These are phyloP conservation scores for Hololepta plana DNA, from an alignment of 2,888 invertebrate genomes.

Conservation along the genomic window DNA sequence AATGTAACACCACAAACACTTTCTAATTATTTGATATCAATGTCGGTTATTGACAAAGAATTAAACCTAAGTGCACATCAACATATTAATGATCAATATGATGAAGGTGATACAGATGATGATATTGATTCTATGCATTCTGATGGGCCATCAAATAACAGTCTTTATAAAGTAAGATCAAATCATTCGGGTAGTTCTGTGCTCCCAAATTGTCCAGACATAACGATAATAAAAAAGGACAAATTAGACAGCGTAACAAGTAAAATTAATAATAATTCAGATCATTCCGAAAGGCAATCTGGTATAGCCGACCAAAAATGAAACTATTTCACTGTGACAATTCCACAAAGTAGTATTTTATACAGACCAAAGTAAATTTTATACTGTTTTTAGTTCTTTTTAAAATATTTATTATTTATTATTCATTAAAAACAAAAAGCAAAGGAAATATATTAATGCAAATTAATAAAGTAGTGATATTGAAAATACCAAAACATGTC, in stretches of 20 bases:
- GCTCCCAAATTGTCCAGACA: constrained; percentile 37
- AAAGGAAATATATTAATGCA: too few relatives aligned
- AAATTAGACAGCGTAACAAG: constrained; percentile 26
- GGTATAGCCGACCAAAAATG: constrained; percentile 1
- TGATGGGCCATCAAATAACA: constrained; percentile 10
- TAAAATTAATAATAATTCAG: constrained; percentile 29
- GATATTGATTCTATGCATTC: constrained; percentile 31
- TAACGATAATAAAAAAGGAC: constrained; percentile 40
- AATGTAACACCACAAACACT: constrained; percentile 59
- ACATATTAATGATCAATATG: constrained; percentile 24
- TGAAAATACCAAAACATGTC: constrained; percentile 20
- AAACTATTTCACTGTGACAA: constrained; percentile 11
- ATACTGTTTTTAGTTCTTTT: constrained; percentile 18
- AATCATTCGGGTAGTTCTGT: too few relatives aligned
- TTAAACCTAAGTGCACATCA: constrained; percentile 24
- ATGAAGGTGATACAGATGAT: constrained; percentile 27
- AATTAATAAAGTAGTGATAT: constrained; percentile 12
- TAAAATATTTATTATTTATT: constrained; percentile 12
- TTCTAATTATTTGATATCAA: constrained; percentile 47
- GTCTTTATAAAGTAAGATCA: constrained; percentile 16
- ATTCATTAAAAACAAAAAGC: constrained; percentile 7
- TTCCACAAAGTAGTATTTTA: constrained; percentile 28
- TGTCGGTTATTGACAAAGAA: constrained; percentile 33
- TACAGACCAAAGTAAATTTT: constrained; percentile 30
- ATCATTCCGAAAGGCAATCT: constrained; percentile 24